phyloP scores from a whole-genome alignment of 2,888 invertebrate species.

The Charanyca ferruginea region DNA sequence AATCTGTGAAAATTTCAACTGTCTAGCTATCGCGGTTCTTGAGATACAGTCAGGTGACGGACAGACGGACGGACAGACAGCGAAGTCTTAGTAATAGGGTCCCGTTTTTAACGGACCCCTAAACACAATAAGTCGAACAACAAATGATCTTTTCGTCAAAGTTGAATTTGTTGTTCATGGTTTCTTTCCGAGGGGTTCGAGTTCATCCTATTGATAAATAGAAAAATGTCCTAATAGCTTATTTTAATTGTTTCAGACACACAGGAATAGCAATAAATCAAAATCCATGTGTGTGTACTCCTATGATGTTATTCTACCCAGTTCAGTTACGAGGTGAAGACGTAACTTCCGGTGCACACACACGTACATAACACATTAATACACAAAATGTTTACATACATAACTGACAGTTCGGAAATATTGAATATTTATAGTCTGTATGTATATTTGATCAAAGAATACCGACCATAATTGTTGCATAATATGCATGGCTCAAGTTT shows the following conservation, averaged over 20 bases:
- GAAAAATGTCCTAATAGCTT: neutral
- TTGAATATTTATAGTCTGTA: conserved; percentile 28
- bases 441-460: conserved; percentile 29
- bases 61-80: too few species aligned
- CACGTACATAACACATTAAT: conserved; percentile 1
- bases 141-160: too few species aligned
- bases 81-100: too few species aligned
- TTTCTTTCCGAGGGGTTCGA: too few species aligned
- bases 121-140: too few species aligned
- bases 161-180: too few species aligned
- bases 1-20: too few species aligned
- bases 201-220: too few species aligned
- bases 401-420: conserved; percentile 35
- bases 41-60: too few species aligned
- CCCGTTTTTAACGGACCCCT: too few species aligned
- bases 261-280: neutral
- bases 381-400: conserved; percentile 26
- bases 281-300: conserved; percentile 38
- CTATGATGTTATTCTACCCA: conserved; percentile 2
- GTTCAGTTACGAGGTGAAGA: conserved; percentile 6
- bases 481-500: too few species aligned
- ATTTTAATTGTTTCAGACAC: conserved; percentile 43
- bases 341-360: conserved; percentile 25
- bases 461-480: conserved; percentile 2
- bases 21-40: too few species aligned